Conservation (phyloP, 2,888 invertebrate genomes). For the Chorisops tibialis region DNA sequence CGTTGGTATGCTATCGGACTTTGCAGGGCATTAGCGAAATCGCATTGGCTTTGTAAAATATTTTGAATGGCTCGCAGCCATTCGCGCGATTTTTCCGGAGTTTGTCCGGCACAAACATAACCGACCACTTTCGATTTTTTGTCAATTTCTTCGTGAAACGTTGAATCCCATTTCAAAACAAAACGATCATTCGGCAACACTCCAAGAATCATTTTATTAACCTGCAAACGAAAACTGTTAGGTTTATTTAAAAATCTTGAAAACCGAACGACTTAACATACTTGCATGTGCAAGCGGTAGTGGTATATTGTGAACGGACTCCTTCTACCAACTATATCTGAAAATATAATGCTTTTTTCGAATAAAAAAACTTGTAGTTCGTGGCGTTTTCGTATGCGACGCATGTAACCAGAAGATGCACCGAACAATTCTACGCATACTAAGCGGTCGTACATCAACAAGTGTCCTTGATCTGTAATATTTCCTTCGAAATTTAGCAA, state of each 20-base stretch:
- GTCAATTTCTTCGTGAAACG: no score
- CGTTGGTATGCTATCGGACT: constrained; percentile 90
- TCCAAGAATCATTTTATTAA: constrained; percentile 88
- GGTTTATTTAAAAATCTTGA: no score
- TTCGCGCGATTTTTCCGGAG: constrained; percentile 69
- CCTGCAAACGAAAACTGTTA: constrained; percentile 62
- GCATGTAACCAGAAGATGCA: constrained; percentile 43
- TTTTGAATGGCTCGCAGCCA: constrained; percentile 82
- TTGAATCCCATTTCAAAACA: constrained; percentile 59
- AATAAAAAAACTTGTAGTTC: constrained; percentile 96
- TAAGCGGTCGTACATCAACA: constrained; percentile 81
- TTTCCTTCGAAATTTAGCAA: constrained; percentile 97
- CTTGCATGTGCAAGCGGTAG: constrained; percentile 95
- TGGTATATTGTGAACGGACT: constrained; percentile 84
- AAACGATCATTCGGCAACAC: constrained; percentile 70
- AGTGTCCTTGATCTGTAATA: constrained; percentile 92
- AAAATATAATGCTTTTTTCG: constrained; percentile 96
- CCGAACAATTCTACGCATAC: constrained; percentile 63
- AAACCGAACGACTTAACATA: constrained; percentile 47
- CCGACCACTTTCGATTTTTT: constrained; percentile 63
- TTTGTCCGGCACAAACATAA: constrained; percentile 75
- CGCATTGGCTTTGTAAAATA: constrained; percentile 89
- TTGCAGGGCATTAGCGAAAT: constrained; percentile 91
- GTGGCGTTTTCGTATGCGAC: constrained; percentile 54
- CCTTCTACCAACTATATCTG: constrained; percentile 88